Base-by-base conservation (phyloP, 1,140 invertebrate genomes). In the Lethrus apterus region DNA sequence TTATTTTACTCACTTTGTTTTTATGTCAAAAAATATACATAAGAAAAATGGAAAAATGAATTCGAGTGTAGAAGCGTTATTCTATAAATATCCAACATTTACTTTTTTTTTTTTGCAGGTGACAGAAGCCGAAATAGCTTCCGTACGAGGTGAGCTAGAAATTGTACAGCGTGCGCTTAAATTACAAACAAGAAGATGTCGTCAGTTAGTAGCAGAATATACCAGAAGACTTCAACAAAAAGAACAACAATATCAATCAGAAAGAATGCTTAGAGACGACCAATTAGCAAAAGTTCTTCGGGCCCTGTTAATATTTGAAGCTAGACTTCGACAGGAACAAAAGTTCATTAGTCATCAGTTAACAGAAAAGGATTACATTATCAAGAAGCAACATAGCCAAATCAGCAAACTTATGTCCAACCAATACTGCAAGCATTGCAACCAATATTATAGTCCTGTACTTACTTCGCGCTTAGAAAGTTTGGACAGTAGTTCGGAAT, bases 251-350 rank as follows among this genome's bases (percentile, higher is more conserved):
- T 73, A 76, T 41, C 70, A 74, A 11, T 73, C 74, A 18, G 79
- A 80, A 56, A 72, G 74, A 35, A 65, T 69, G 1, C 64, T 83
- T 1, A 69, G 79, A 10, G 80, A 83, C 59, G 76, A 79, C 52
- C 81, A 83, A 58, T 70, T 84, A 3, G 76, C 78, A 1, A 71
- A 77, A 42, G 77, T 85, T 10, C 66, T 86, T 2, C 71, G 81
- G 9, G 80, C 82, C 1, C 62, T 87, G 17, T 69, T 85, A 8
- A 70, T 81, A 13, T 72, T 86, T 10, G 83, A 87, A 58, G 78
- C 81, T 0, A 68, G 80, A n/a, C 64, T 86, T 2, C 75, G 77
- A n/a, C 75, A 80, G 56, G 84, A 87, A 61, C 82, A 86, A 57
- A 80, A 81, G 55, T 77, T 75, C 51, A 84, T 87, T 29, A 73